Conservation (phyloP, 2,113 vertebrate species). For the Thunnus thynnus region DNA sequence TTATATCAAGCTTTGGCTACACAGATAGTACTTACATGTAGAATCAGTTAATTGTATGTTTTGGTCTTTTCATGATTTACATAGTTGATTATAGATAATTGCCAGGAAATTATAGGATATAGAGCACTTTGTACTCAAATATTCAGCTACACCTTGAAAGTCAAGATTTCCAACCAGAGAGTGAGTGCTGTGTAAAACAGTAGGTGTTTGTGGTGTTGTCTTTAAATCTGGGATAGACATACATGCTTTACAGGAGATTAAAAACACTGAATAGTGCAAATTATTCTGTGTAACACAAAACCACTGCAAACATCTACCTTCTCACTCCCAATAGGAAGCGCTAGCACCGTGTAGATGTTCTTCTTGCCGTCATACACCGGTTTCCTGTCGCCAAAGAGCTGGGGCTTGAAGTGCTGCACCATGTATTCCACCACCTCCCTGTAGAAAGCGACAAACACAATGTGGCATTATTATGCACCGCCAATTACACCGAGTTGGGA, state of each 20-base stretch:
- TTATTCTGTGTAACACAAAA: neutral
- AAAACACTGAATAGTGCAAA: neutral
- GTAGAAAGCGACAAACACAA: conserved; percentile 23
- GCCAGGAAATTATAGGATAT: neutral
- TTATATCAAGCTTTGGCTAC: no score
- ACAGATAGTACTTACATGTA: no score
- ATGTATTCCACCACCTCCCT: conserved; percentile 99
- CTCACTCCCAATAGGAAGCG: conserved; percentile 97
- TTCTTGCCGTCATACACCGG: conserved; percentile 99
- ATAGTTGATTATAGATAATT: no score
- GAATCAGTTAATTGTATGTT: no score
- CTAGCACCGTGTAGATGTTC: conserved; percentile 99
- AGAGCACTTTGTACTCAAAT: neutral
- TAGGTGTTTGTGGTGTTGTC: neutral
- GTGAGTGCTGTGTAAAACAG: conserved; percentile 1
- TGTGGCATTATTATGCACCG: conserved; percentile 15
- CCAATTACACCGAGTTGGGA: neutral
- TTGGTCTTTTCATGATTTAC: no score
- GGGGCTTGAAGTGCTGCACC: conserved; percentile 99
- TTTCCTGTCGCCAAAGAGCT: conserved; percentile 98
- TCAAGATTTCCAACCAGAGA: neutral
- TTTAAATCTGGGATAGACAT: neutral
- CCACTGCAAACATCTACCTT: conserved; percentile 85
- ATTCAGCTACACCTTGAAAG: neutral
- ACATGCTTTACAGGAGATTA: conserved; percentile 12